A percentile compares a stretch with the other conserved stretches of the same genome.
Evolutionary conservation across 2,797 vertebrate species (phyloP).

Genomic region (Ctenopoma kingsleyae): DNA sequence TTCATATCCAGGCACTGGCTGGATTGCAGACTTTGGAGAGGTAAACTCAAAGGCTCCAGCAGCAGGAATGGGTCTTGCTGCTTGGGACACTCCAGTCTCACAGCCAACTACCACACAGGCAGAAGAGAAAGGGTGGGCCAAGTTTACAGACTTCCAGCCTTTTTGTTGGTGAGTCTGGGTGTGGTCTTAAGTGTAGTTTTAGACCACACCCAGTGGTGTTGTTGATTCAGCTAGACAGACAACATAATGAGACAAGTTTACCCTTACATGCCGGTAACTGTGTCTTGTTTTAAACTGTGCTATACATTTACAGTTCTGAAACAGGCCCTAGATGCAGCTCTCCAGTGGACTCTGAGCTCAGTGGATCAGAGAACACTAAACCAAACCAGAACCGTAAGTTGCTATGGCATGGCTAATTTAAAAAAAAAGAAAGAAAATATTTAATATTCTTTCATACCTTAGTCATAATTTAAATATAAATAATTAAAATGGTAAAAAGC

Average conservation of each 20-base stretch:
- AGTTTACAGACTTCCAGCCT: slow-evolving; percentile 92
- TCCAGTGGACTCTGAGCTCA: slow-evolving; percentile 85
- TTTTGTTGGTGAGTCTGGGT: slow-evolving; percentile 89
- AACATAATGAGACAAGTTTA: background rate
- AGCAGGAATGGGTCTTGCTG: slow-evolving; percentile 68
- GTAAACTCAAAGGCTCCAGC: slow-evolving; percentile 79
- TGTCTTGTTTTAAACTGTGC: slow-evolving; percentile 26
- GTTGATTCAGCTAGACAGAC: background rate
- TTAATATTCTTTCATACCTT: background rate
- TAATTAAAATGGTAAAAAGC: background rate
- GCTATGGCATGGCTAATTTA: background rate
- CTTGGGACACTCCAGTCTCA: slow-evolving; percentile 76
- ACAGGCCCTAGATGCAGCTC: slow-evolving; percentile 92
- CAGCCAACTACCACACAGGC: slow-evolving; percentile 69
- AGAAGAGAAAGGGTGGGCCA: slow-evolving; percentile 93
- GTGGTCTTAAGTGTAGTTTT: background rate
- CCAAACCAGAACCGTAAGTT: slow-evolving; percentile 87
- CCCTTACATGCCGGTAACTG: background rate
- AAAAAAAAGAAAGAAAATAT: background rate
- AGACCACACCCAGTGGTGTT: background rate
- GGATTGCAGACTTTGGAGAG: slow-evolving; percentile 89
- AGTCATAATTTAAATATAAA: background rate
- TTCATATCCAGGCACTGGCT: slow-evolving; percentile 76
- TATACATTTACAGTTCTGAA: slow-evolving; percentile 87
- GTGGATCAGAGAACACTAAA: slow-evolving; percentile 64